phyloP scores from a whole-genome alignment of 2,113 vertebrate species.

The Egretta garzetta region DNA sequence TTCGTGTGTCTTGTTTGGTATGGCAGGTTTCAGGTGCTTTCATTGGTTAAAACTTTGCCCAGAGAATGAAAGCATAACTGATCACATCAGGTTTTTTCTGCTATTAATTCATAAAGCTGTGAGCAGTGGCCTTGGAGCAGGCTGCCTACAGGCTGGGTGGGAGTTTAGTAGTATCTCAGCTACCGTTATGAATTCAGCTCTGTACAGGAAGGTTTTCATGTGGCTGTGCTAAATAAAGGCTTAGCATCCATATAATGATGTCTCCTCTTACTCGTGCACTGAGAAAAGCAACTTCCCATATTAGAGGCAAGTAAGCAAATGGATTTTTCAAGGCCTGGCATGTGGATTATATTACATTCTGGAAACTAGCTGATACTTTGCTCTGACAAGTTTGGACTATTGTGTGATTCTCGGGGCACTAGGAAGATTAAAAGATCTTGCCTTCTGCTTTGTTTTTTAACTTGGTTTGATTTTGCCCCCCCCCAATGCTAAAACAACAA shows the following conservation, averaged over 20 bases:
- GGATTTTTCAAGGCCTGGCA: neutral
- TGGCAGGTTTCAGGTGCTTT: neutral
- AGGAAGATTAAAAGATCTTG: neutral
- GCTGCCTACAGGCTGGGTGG: neutral
- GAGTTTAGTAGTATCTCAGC: neutral
- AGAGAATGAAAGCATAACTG: neutral
- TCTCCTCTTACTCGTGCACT: neutral
- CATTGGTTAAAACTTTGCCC: neutral
- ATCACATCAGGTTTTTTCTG: neutral
- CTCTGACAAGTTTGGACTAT: neutral
- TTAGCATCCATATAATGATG: neutral
- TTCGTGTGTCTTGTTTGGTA: neutral
- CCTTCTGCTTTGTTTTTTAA: neutral
- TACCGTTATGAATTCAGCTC: neutral
- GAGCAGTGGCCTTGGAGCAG: neutral
- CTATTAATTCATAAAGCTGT: neutral
- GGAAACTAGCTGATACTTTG: neutral
- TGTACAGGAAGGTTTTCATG: neutral
- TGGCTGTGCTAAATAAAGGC: neutral
- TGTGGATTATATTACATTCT: neutral
- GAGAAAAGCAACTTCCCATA: neutral
- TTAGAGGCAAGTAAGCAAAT: conserved; percentile 1
- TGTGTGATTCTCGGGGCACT: neutral
- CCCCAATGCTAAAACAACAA: neutral
- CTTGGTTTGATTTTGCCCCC: neutral